A percentile compares a stretch with the other conserved stretches of the same genome.
These are phyloP conservation scores for Epinephelus awoara DNA, from an alignment of 2,797 vertebrate species.

Conservation along the genomic window DNA sequence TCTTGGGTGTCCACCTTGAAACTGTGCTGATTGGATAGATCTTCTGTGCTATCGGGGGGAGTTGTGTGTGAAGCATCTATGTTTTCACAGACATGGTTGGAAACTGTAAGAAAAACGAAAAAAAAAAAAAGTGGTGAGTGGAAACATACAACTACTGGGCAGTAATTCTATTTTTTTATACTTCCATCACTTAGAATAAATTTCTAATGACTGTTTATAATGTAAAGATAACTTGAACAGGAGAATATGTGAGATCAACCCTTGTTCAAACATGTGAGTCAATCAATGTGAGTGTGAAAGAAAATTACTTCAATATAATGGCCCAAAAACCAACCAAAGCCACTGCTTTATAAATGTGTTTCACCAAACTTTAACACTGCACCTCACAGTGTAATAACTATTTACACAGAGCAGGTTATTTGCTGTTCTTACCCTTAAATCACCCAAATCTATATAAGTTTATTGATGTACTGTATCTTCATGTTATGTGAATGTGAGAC, in stretches of 20 bases:
- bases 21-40: too few relatives aligned
- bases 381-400: constrained; percentile 18
- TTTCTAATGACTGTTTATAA: not conserved
- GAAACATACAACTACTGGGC: too few relatives aligned
- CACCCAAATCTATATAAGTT: constrained; percentile 5
- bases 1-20: too few relatives aligned
- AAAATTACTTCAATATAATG: constrained; percentile 20
- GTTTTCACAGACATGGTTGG: too few relatives aligned
- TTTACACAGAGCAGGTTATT: constrained; percentile 5
- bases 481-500: not conserved
- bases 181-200: not conserved
- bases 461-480: constrained; percentile 11
- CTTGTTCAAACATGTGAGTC: not conserved
- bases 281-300: constrained; percentile 6
- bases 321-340: not conserved
- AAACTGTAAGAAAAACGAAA: too few relatives aligned
- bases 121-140: too few relatives aligned
- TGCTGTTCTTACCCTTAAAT: constrained; percentile 27
- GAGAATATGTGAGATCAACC: not conserved
- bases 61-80: too few relatives aligned
- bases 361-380: not conserved
- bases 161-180: too few relatives aligned
- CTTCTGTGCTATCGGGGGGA: too few relatives aligned
- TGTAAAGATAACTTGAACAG: not conserved
- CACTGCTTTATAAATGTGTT: not conserved